Conservation (phyloP, 2,888 invertebrate species). For the Drosophila tanythrix region DNA sequence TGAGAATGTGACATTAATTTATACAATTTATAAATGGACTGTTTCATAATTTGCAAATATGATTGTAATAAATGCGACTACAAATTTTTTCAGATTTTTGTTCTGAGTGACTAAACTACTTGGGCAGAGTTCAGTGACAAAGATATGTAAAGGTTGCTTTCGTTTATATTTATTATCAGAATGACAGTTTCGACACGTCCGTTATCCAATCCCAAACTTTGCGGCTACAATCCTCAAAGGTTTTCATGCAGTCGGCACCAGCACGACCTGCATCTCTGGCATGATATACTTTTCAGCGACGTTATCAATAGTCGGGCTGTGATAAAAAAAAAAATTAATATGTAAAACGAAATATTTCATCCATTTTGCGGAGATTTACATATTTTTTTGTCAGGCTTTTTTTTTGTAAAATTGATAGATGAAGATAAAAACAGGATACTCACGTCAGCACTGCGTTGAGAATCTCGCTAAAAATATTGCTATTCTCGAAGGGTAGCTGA, state of each 20-base stretch:
- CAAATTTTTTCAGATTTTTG: background rate
- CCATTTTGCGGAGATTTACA: background rate
- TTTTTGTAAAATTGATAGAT: background rate
- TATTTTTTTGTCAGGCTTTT: background rate
- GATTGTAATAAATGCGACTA: background rate
- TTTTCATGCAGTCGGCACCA: conserved; percentile 69
- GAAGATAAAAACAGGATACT: conserved; percentile 34
- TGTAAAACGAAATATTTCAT: background rate
- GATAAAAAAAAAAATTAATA: background rate
- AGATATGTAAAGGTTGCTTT: background rate
- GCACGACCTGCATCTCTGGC: conserved; percentile 72
- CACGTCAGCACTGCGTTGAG: conserved; percentile 79
- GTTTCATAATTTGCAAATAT: background rate
- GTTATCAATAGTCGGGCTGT: conserved; percentile 72
- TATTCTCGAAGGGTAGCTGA: conserved; percentile 71
- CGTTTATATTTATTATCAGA: conserved; percentile 16
- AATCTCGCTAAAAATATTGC: conserved; percentile 69
- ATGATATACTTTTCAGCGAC: conserved; percentile 71
- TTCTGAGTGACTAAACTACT: background rate
- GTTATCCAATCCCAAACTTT: conserved; percentile 55
- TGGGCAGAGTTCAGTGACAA: background rate
- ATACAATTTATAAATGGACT: background rate
- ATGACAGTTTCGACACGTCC: conserved; percentile 47
- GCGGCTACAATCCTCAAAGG: conserved; percentile 63
- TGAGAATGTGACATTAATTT: background rate